Conservation (phyloP, 2,888 invertebrate genomes). For the Dendrolimus pini region DNA sequence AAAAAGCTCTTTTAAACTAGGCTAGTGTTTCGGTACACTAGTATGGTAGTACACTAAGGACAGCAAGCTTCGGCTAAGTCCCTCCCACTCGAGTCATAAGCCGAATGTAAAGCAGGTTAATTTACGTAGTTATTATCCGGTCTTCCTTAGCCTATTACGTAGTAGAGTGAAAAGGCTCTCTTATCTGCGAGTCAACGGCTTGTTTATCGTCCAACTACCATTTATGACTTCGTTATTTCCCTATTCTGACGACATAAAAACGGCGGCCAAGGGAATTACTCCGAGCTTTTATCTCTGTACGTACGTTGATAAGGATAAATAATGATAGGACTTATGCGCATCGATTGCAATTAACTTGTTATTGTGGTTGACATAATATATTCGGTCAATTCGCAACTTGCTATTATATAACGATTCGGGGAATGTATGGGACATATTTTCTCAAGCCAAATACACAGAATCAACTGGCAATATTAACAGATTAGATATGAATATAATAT, state of each 20-base stretch:
- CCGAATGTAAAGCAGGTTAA: constrained; percentile 27
- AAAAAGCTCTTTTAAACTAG: no score
- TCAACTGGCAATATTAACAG: no score
- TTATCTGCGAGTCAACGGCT: constrained; percentile 59
- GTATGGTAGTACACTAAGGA: no score
- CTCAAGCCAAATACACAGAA: not conserved
- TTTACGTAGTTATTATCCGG: constrained; percentile 29
- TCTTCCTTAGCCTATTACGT: constrained; percentile 41
- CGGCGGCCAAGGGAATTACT: constrained; percentile 64
- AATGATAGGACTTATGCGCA: constrained; percentile 60
- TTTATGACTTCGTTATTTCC: constrained; percentile 72
- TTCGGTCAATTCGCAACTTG: constrained; percentile 10
- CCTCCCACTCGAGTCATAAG: constrained; percentile 19
- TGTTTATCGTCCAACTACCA: constrained; percentile 67
- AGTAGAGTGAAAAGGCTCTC: constrained; percentile 39
- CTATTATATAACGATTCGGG: constrained; percentile 1
- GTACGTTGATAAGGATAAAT: constrained; percentile 65
- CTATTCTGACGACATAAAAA: constrained; percentile 71
- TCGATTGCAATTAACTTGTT: constrained; percentile 61
- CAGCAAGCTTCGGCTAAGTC: not conserved
- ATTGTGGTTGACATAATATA: constrained; percentile 48
- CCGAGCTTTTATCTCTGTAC: constrained; percentile 55
- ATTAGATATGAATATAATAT: no score
- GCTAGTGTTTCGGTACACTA: no score
- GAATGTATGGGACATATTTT: not conserved